These are phyloP conservation scores for Galaxea fascicularis DNA, from an alignment of 92 coral and sea anemone species.

Conservation along the genomic window DNA sequence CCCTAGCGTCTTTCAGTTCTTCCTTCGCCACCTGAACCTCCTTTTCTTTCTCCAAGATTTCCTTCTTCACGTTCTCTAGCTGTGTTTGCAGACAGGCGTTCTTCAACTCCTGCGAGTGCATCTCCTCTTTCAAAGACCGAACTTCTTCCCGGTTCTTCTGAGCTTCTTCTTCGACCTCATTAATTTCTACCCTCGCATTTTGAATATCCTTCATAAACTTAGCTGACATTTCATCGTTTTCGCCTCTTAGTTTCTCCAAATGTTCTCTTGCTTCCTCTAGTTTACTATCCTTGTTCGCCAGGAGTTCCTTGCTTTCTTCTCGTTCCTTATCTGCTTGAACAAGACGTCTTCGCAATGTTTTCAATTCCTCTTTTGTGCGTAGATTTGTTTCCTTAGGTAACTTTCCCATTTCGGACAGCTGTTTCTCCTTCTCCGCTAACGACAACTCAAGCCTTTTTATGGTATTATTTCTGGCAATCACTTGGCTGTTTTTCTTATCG, in stretches of 20 bases:
- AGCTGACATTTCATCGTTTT: conserved; percentile 41
- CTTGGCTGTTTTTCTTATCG: conserved; percentile 93
- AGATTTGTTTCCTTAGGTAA: conserved; percentile 44
- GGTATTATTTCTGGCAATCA: conserved; percentile 83
- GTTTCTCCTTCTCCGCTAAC: conserved; percentile 62
- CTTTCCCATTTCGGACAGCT: conserved; percentile 60
- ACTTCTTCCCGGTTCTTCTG: conserved; percentile 12
- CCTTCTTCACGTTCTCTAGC: conserved; percentile 18
- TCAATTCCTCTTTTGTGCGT: conserved; percentile 52
- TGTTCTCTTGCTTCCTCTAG: conserved; percentile 37
- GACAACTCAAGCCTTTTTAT: conserved; percentile 81
- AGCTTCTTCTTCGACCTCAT: conserved; percentile 34
- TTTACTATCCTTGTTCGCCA: conserved; percentile 42
- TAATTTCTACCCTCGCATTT: conserved; percentile 24
- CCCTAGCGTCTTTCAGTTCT: conserved; percentile 2
- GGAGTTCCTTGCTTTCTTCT: conserved; percentile 48
- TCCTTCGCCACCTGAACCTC: conserved; percentile 3
- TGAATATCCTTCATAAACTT: conserved; percentile 33
- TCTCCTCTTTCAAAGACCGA: conserved; percentile 7
- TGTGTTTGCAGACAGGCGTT: conserved; percentile 31
- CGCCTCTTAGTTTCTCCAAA: conserved; percentile 37
- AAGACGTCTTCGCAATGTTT: conserved; percentile 60
- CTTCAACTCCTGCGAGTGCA: conserved; percentile 9
- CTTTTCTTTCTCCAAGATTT: conserved; percentile 6
- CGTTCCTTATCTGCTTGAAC: conserved; percentile 64